Base-by-base conservation (phyloP, 2,113 vertebrate genomes). In the Parus major region DNA sequence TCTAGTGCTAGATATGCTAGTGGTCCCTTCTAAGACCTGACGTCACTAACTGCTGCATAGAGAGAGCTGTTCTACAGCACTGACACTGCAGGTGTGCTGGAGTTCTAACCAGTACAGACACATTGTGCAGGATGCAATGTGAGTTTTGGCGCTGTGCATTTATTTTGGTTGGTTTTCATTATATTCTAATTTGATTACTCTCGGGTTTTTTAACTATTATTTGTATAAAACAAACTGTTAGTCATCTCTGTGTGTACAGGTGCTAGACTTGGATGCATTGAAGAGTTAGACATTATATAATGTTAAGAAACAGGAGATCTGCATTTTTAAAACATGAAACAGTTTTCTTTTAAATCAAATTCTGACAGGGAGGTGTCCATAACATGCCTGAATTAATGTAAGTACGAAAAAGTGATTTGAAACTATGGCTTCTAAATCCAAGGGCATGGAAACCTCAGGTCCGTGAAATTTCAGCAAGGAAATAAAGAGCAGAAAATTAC, bases 61-160 rank as follows among this genome's bases (percentile, higher is more conserved):
- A 69, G 11, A 36, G 29, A 16, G 24, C 28, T 80, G 28, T 35
- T 73, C 29, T 39, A 31, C 1, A 1, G 1, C 33, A 21, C 65
- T 41, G 46, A 22, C 31, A 29, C 27, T 41, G 44, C 28, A n/a
- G 18, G 7, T 10, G 12, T 35, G 49, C 46, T 80, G 44, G 6
- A 41, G 72, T 50, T 86, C 66, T n/a, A 27, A 39, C 22, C 33
- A 61, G 46, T n/a, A 2, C 2, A 8, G 27, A 11, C 39, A 52
- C 15, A 0, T 33, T 16, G n/a, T 4, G 44, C n/a, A n/a, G 57
- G 22, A 14, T 68, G 46, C 14, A 29, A 2, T 20, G 3, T 6
- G 39, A 65, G 28, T 27, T 57, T 12, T 56, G 42, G 18, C 1
- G 1, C 46, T 80, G 83, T 71, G 53, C 11, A 78, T 53, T 77